Percentiles rank a stretch among this genome's conserved stretches.
These are phyloP conservation scores for Halocynthia roretzi DNA, from an alignment of 23 tunicate species.

Conservation along the genomic window DNA sequence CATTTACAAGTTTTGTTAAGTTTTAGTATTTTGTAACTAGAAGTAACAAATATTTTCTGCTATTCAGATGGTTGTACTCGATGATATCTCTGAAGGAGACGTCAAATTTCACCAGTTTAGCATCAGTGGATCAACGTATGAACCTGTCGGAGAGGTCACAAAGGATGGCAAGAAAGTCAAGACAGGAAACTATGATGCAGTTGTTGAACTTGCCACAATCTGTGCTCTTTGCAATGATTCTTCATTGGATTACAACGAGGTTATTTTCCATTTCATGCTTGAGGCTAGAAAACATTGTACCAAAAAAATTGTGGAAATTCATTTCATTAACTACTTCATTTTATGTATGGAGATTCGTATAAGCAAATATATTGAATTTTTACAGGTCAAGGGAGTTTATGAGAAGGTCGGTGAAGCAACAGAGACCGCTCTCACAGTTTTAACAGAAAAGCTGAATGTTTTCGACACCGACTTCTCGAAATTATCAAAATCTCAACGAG, in stretches of 20 bases:
- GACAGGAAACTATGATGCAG: slow-evolving; percentile 59
- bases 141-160: slow-evolving; percentile 84
- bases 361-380: neutral
- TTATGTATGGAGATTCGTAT: no score
- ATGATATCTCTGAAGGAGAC: slow-evolving; percentile 6
- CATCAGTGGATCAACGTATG: slow-evolving; percentile 98
- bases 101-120: slow-evolving; percentile 60
- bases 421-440: slow-evolving; percentile 96
- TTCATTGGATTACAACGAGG: slow-evolving; percentile 98
- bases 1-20: no score
- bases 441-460: slow-evolving; percentile 97
- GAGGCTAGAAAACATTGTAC: neutral
- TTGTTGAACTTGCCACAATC: slow-evolving; percentile 86
- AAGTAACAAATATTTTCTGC: neutral
- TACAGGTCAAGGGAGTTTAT: slow-evolving; percentile 69
- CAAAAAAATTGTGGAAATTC: neutral
- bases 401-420: slow-evolving; percentile 99
- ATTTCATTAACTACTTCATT: no score
- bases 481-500: slow-evolving; percentile 12
- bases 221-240: slow-evolving; percentile 98
- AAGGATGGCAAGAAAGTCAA: slow-evolving; percentile 48
- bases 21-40: no score
- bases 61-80: slow-evolving; percentile 12
- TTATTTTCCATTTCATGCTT: neutral
- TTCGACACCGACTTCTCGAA: slow-evolving; percentile 44